Base-by-base conservation (phyloP, 2,113 vertebrate species). In the Lipophrys pholis region DNA sequence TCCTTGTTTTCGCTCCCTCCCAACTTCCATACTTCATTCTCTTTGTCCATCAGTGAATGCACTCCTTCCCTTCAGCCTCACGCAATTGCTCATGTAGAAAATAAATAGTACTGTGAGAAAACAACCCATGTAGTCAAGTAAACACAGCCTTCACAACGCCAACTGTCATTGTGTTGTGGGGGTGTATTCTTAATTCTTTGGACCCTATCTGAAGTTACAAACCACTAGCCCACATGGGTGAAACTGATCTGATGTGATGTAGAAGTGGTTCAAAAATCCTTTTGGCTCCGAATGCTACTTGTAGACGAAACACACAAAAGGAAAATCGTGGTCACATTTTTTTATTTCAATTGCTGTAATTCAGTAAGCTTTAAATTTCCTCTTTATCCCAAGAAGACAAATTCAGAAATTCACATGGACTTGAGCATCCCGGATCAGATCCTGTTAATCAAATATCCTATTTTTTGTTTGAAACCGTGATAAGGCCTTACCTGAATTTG, bases 1-100 rank as follows among this genome's bases (percentile, higher is more conserved):
- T 75, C 78, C 68, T 76, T 89, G 74, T 89, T 88, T 85, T 86
- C 64, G 58, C 81, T 81, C 82, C 81, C 81, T 80, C 82, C 70
- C 75, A 73, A 70, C 64, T 53, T 79, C 81, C 68, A 82, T 84
- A 61, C 74, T 82, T 87, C 84, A 80, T 63, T 87, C 85, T 55
- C 54, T 14, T 46, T 57, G 68, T 88, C 81, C 56, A 59, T 82
- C 77, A 73, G 43, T 87, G 80, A 80, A 74, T 72, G 73, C 62
- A 68, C 64, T 70, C 52, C 64, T 87, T 85, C 64, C 56, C 57
- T 70, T 84, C 68, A 48, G 70, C 83, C 76, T 83, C 83, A 85
- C 79, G 67, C 76, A 58, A 87, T 42, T 52, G 60, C 66, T 70
- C 68, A 76, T 75, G 64, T 52, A 71, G 63, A 79, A 83, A 88